Evolutionary conservation across 2,113 vertebrate species (phyloP).

Genomic region (Laticauda laticaudata): DNA sequence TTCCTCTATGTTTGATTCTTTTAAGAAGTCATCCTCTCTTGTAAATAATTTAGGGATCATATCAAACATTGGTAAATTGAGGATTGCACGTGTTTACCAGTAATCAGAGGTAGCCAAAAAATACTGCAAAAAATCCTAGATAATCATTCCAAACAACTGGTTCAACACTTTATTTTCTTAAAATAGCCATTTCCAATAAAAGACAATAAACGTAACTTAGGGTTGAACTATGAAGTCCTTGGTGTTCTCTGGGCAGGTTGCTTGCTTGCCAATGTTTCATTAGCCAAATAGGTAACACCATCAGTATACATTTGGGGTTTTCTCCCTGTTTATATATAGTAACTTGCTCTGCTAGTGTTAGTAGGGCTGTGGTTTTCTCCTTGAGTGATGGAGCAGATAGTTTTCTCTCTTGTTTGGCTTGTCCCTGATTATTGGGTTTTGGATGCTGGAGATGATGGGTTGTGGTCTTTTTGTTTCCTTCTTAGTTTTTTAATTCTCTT

Average conservation of each 20-base stretch:
- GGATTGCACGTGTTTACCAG: not conserved
- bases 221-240: not conserved
- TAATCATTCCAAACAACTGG: slow-evolving; percentile 4
- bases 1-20: not conserved
- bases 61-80: not conserved
- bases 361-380: not conserved
- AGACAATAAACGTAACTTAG: not conserved
- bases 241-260: not conserved
- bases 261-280: not conserved
- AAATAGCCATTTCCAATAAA: not conserved
- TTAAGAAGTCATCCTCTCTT: not conserved
- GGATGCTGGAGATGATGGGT: not conserved
- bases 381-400: not conserved
- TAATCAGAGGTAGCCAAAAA: not conserved
- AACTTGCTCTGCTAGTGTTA: not conserved
- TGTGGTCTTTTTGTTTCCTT: not conserved
- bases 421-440: not conserved
- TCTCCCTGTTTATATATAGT: not conserved
- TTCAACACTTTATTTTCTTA: not conserved
- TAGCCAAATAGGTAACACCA: not conserved
- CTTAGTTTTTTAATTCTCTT: not conserved
- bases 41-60: not conserved
- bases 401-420: not conserved
- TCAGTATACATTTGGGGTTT: not conserved
- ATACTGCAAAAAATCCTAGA: not conserved